A percentile compares a stretch with the other conserved stretches of the same genome.
Evolutionary conservation across 2,797 vertebrate species (phyloP).

Genomic region (Nothura maculosa): DNA sequence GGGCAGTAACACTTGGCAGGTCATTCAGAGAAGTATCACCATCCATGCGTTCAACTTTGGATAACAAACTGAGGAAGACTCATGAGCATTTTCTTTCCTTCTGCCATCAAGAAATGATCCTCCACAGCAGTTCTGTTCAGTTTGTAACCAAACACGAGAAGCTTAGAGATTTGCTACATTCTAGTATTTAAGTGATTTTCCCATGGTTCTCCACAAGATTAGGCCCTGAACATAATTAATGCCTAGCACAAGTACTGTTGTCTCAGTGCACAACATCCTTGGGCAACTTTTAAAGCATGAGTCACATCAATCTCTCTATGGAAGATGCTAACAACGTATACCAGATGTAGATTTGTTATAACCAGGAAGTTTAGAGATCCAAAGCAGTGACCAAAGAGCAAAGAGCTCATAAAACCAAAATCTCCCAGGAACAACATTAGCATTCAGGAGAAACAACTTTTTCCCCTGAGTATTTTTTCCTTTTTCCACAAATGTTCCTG

Average conservation of each 20-base stretch:
- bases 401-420: not conserved
- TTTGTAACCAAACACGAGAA: not conserved
- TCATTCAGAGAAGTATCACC: not conserved
- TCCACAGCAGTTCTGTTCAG: rapidly evolving
- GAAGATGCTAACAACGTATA: not conserved
- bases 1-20: not conserved
- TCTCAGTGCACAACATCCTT: not conserved
- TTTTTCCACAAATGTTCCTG: not conserved
- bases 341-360: not conserved
- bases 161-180: not conserved
- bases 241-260: not conserved
- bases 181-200: not conserved
- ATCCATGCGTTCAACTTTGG: not conserved
- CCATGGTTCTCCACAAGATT: not conserved
- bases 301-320: not conserved
- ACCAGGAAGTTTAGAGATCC: not conserved
- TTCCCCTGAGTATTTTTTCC: not conserved
- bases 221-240: not conserved
- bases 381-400: not conserved
- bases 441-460: not conserved
- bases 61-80: rapidly evolving
- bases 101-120: not conserved
- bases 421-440: not conserved
- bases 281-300: not conserved
- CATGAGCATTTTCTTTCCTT: rapidly evolving